Evolutionary conservation across 2,113 vertebrate genomes (phyloP), one percentile per base, ranked within the genome.

Genomic region (Pterocles gutturalis): DNA sequence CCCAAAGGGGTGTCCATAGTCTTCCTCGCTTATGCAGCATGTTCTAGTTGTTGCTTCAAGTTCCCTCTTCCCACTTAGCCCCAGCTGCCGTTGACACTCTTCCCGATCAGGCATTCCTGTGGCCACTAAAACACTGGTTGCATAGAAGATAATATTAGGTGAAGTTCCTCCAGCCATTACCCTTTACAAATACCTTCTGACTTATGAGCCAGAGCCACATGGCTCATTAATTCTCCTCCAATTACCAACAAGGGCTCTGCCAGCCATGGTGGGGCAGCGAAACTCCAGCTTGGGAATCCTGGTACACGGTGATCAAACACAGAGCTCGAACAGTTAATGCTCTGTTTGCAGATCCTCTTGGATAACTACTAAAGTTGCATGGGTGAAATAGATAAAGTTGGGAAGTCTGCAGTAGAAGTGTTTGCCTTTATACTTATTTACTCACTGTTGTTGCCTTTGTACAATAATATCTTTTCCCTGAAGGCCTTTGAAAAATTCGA

Each of bases 401-500:
- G 65, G 83, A 89, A 91, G 73, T 83, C 90, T 46, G 41, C 79
- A 79, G 45, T 83, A 80, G 83, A 92, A 83, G 60, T 79, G 85
- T 90, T 94, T 88, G 87, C 87, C 73, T 97, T 96, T 88, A 89
- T 96, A 84, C 91, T 97, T 89, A 71, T 69, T 94, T 97, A 90
- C 94, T 96, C 64, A 38, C 54, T 84, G 55, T 69, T 87, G 83
- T 96, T 95, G 51, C 87, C 92, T 97, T 97, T 89, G 71, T 91
- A 75, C 87, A 94, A 70, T 94, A 96, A 92, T 96, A 90, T 87
- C 88, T 96, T 97, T 79, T 94, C 95, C 93, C 92, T 43, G 55
- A 96, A 97, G 96, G 89, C 86, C 93, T 96, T 95, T 95, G 95
- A 94, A 86, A 96, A 88, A 96, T 92, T 96, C 17, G 64, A 90